Conservation (phyloP, 1,140 invertebrate species). For the Aphidius ervi region DNA sequence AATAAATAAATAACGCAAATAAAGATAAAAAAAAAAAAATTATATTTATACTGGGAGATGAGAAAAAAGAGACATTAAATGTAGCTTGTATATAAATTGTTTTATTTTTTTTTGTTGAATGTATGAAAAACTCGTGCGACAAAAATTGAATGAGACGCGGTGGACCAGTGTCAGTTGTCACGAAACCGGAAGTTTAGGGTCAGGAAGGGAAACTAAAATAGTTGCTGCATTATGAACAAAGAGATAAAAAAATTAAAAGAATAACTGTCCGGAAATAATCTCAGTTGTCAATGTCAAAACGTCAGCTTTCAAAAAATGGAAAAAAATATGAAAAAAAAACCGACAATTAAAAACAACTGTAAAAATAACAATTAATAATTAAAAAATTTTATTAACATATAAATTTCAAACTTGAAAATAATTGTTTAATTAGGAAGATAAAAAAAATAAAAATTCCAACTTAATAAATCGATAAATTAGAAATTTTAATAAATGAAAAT, state of each 20-base stretch:
- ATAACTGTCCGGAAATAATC: slow-evolving; percentile 15
- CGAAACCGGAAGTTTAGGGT: slow-evolving; percentile 31
- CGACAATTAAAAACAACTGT: too few relatives aligned
- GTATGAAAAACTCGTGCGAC: neutral
- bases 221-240: neutral
- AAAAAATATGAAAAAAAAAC: too few relatives aligned
- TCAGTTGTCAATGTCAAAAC: neutral
- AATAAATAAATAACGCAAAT: slow-evolving; percentile 2
- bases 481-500: too few relatives aligned
- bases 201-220: slow-evolving; percentile 17
- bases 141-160: slow-evolving; percentile 16
- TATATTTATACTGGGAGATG: neutral
- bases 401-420: too few relatives aligned
- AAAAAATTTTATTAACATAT: too few relatives aligned
- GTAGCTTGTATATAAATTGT: neutral
- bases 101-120: neutral
- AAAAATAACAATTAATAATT: too few relatives aligned
- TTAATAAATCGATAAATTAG: too few relatives aligned
- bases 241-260: slow-evolving; percentile 3
- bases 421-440: too few relatives aligned
- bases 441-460: too few relatives aligned
- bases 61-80: neutral
- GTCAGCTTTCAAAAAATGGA: too few relatives aligned
- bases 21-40: slow-evolving; percentile 1
- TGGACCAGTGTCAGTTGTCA: slow-evolving; percentile 34